Conservation (phyloP, 30 jellyfish, hydroid and myxozoan species). For the Hydractinia echinata region DNA sequence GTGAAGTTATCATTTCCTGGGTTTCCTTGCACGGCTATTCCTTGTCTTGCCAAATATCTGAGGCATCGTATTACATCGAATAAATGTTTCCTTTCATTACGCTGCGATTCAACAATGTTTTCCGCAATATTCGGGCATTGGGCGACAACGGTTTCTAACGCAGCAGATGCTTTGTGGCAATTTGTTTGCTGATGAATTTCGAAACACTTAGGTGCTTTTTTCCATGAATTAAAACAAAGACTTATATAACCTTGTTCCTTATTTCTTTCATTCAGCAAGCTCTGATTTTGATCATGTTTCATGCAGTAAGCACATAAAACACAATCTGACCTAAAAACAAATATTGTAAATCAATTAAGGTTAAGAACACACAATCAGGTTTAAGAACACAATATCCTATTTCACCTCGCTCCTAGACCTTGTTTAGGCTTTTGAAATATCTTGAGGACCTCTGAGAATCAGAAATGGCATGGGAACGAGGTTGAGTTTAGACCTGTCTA, state of each 20-base stretch:
- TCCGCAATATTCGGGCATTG: neutral
- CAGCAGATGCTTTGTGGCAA: conserved; percentile 11
- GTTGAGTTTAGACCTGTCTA: too few species aligned
- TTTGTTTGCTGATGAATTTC: neutral
- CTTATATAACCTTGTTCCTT: conserved; percentile 32
- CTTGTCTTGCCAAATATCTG: neutral
- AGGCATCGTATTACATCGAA: neutral
- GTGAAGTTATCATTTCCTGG: neutral
- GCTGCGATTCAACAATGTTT: neutral
- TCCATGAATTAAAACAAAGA: conserved; percentile 12
- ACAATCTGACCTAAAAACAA: conserved; percentile 10
- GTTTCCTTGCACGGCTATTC: neutral
- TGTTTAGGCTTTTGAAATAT: too few species aligned
- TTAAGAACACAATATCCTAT: too few species aligned
- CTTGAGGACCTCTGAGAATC: too few species aligned
- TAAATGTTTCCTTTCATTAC: neutral
- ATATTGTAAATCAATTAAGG: neutral
- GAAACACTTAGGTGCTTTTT: conserved; percentile 1
- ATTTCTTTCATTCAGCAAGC: conserved; percentile 28
- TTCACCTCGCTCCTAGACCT: too few species aligned
- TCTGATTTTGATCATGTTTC: conserved; percentile 8
- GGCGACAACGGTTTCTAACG: neutral
- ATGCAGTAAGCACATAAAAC: conserved; percentile 25
- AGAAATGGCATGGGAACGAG: too few species aligned
- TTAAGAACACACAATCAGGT: too few species aligned